Evolutionary conservation across 2,797 vertebrate genomes (phyloP).

Genomic region (Amphiprion clarkii): DNA sequence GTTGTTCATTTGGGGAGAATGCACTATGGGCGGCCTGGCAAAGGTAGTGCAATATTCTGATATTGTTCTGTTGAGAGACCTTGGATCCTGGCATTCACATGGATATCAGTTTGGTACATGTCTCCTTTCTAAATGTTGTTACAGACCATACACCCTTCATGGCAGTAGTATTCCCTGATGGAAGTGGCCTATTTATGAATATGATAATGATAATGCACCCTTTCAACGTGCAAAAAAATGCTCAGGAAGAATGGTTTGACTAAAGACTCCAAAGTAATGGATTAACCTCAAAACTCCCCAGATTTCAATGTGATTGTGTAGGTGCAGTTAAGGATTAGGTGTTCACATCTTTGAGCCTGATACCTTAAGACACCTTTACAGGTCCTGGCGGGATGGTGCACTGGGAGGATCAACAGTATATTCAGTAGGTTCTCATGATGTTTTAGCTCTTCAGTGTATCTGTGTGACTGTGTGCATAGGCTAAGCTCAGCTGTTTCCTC

Average conservation of each 20-base stretch:
- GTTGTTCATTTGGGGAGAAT: too few relatives aligned
- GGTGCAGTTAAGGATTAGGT: neutral
- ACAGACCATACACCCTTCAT: neutral
- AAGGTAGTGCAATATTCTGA: too few relatives aligned
- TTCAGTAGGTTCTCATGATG: neutral
- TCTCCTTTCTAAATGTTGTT: neutral
- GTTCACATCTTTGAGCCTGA: neutral
- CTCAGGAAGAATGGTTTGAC: too few relatives aligned
- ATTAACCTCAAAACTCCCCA: neutral
- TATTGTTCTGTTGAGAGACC: too few relatives aligned
- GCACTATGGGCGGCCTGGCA: too few relatives aligned
- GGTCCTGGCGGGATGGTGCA: too few relatives aligned
- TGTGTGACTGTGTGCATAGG: neutral
- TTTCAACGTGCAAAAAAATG: too few relatives aligned
- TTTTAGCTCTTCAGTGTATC: neutral
- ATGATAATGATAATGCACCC: too few relatives aligned
- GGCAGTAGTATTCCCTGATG: neutral
- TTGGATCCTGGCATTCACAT: neutral
- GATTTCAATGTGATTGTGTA: neutral
- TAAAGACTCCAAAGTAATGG: too few relatives aligned
- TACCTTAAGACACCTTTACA: neutral
- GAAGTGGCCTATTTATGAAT: too few relatives aligned
- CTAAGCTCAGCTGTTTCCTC: conserved; percentile 1
- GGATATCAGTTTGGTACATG: neutral
- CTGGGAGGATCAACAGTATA: too few relatives aligned